Evolutionary conservation across 2,888 invertebrate species (phyloP).

Genomic region (Odontocolon sp.): DNA sequence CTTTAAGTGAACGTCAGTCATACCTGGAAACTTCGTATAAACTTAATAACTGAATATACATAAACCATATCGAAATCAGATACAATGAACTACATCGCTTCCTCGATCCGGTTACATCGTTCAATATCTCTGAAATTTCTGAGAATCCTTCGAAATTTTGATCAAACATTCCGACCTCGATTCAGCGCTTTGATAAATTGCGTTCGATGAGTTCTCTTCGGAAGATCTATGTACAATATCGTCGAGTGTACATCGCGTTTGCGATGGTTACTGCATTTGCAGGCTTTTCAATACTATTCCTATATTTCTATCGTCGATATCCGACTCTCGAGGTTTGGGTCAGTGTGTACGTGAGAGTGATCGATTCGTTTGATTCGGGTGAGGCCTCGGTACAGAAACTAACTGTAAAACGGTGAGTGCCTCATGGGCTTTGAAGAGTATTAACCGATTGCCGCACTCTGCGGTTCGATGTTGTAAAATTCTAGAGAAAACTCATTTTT

Average conservation of each 20-base stretch:
- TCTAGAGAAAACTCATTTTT: slow-evolving; percentile 7
- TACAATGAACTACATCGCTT: background rate
- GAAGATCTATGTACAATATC: background rate
- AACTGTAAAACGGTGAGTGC: background rate
- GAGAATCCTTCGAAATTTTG: background rate
- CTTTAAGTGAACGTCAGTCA: no score
- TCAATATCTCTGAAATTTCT: background rate
- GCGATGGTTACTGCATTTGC: background rate
- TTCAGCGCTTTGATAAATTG: slow-evolving; percentile 18
- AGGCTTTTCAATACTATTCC: slow-evolving; percentile 39
- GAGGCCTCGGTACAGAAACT: background rate
- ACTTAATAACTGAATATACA: background rate
- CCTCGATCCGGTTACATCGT: background rate
- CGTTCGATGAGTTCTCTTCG: slow-evolving; percentile 21
- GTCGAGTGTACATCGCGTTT: background rate
- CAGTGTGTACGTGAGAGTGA: slow-evolving; percentile 30
- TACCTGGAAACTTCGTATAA: background rate
- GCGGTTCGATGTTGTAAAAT: slow-evolving; percentile 18
- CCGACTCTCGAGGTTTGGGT: slow-evolving; percentile 12
- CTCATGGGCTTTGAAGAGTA: slow-evolving; percentile 12
- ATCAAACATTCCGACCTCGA: slow-evolving; percentile 24
- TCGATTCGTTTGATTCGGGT: slow-evolving; percentile 47
- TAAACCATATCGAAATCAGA: background rate
- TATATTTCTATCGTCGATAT: slow-evolving; percentile 35
- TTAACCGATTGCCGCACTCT: slow-evolving; percentile 25